Evolutionary conservation across 1,140 invertebrate species (phyloP), one percentile per base, ranked within the genome.

Genomic region (Lutraria rhynchaena): DNA sequence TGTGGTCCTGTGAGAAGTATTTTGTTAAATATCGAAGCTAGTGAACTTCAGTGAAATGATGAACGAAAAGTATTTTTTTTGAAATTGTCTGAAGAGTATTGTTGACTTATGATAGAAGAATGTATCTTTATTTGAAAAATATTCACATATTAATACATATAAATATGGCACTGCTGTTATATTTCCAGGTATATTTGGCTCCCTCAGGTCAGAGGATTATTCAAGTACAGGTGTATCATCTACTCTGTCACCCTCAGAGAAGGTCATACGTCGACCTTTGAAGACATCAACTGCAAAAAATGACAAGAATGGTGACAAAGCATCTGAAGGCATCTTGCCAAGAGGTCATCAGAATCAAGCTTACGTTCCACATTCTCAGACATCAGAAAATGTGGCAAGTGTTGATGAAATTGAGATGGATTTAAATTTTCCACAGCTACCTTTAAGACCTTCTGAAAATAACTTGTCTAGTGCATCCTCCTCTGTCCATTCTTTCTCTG

Each of bases 331-430:
- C 5, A 35, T 46, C 17, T 22, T 61, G 44, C 37, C 55, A 5
- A 46, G 17, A 29, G 70, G 70, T 13, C 29, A 33, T 29, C 31
- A n/a, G 7, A 27, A 37, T 27, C 7, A 35, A 49, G 24, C 46
- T 61, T 61, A 61, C 41, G 24, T 46, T 22, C 49, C 55, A 9
- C 37, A 35, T 7, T 31, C 33, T 11, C 71, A 74, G 17, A 70
- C 22, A 19, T 27, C n/a, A 15, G 63, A 24, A 2, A 67, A 41
- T 46, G 24, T 22, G 24, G 27, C 41, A 5, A 17, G 37, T 4
- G 63, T 67, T 27, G 69, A 60, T 63, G 53, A 57, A 46, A 75
- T 75, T 49, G 55, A 75, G 44, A 60, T 60, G 22, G 73, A 75
- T 61, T 5, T 51, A n/a, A 53, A 75, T 61, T 75, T 75, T 75